Conservation (phyloP, 2,797 vertebrate species). For the Periparus ater region DNA sequence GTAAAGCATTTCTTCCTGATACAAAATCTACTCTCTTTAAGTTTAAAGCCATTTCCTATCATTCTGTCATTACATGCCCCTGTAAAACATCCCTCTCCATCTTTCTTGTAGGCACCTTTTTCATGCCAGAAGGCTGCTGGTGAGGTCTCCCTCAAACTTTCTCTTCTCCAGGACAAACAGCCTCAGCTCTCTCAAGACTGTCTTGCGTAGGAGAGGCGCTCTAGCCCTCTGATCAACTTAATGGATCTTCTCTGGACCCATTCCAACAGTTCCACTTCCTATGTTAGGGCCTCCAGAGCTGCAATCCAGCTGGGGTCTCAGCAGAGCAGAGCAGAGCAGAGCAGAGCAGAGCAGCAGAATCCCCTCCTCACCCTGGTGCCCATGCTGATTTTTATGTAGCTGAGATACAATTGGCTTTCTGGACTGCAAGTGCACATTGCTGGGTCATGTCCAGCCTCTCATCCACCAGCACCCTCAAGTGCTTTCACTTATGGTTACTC, state of each 20-base stretch:
- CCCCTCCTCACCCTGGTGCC: background rate
- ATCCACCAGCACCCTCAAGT: background rate
- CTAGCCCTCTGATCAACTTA: no score
- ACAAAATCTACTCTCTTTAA: background rate
- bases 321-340: background rate
- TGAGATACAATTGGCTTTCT: background rate
- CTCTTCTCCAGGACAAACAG: background rate
- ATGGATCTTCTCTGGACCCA: background rate
- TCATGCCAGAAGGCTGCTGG: background rate
- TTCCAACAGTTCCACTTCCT: background rate
- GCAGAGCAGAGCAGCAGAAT: background rate
- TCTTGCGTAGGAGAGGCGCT: background rate
- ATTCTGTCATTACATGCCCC: background rate
- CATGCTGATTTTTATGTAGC: accelerated
- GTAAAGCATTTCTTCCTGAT: background rate
- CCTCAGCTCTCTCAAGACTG: background rate
- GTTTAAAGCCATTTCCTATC: background rate
- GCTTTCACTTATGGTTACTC: background rate
- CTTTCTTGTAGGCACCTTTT: background rate
- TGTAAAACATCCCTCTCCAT: background rate
- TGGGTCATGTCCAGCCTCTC: background rate
- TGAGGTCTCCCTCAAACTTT: accelerated
- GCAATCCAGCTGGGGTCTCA: background rate
- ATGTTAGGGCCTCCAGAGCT: background rate
- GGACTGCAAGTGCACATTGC: background rate